Conservation (phyloP, 2,888 invertebrate species). For the Sphecodes monilicornis region DNA sequence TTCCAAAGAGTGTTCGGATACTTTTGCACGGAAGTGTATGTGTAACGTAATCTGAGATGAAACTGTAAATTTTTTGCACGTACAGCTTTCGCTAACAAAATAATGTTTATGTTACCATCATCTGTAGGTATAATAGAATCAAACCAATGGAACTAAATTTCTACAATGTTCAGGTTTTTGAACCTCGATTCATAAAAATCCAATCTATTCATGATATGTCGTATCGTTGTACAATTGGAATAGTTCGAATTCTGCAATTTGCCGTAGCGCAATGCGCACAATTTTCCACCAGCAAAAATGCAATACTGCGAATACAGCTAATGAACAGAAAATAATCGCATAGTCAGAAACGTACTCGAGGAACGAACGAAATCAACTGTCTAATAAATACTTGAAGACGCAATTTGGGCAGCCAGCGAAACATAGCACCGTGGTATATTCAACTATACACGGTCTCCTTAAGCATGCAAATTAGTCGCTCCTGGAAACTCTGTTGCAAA, state of each 20-base stretch:
- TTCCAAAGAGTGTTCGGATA: too few relatives aligned
- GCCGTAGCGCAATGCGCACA: neutral
- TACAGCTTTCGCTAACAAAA: too few relatives aligned
- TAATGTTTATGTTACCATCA: too few relatives aligned
- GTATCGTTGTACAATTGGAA: neutral
- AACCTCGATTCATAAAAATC: neutral
- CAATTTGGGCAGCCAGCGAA: neutral
- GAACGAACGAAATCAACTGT: neutral
- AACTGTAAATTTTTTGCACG: too few relatives aligned
- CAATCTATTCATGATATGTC: too few relatives aligned
- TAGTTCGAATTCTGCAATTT: neutral
- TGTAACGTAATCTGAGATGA: too few relatives aligned
- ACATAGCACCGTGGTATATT: neutral
- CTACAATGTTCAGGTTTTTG: neutral
- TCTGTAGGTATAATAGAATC: too few relatives aligned
- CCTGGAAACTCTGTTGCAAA: slow-evolving; percentile 1
- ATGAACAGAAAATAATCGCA: neutral
- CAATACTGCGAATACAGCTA: neutral
- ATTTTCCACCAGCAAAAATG: neutral
- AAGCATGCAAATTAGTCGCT: neutral
- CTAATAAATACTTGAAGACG: neutral
- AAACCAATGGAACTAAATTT: too few relatives aligned
- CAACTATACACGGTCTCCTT: neutral
- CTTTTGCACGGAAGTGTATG: too few relatives aligned
- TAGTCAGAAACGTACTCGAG: neutral